Evolutionary conservation across 2,888 invertebrate genomes (phyloP).

Genomic region (Corbicula japonica): DNA sequence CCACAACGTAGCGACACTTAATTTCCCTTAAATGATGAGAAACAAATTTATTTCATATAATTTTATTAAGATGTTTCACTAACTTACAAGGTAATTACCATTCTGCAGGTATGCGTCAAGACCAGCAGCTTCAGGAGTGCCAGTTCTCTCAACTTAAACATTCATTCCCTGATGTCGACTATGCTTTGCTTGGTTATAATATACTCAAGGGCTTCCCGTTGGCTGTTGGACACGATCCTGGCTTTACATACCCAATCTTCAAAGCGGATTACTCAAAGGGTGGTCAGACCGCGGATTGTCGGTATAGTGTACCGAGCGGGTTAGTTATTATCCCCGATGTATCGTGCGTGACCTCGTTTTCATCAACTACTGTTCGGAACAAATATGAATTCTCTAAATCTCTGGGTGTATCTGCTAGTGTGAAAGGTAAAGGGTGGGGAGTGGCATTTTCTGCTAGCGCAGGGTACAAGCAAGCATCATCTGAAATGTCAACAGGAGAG

Average conservation of each 20-base stretch:
- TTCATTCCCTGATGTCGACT: conserved; percentile 32
- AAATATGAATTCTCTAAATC: conserved; percentile 1
- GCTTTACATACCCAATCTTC: conserved; percentile 44
- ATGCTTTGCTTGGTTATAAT: conserved; percentile 26
- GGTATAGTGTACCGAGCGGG: conserved; percentile 42
- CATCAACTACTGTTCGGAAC: conserved; percentile 15
- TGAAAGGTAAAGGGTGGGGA: conserved; percentile 28
- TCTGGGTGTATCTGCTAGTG: conserved; percentile 18
- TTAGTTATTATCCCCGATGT: conserved; percentile 41
- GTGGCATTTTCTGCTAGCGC: conserved; percentile 45
- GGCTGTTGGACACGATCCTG: conserved; percentile 38
- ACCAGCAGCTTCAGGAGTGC: conserved; percentile 31
- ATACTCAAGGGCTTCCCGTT: conserved; percentile 34
- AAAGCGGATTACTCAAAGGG: conserved; percentile 13
- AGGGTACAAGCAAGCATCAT: conserved; percentile 34
- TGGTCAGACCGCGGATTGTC: conserved; percentile 23
- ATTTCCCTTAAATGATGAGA: too few species aligned
- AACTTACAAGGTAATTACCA: too few species aligned
- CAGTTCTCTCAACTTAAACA: conserved; percentile 9
- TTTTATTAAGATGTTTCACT: too few species aligned
- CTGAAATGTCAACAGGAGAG: conserved; percentile 21
- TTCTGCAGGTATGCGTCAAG: conserved; percentile 17
- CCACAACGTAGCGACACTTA: too few species aligned
- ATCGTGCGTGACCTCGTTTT: conserved; percentile 39
- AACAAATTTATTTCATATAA: too few species aligned